phyloP scores from a whole-genome alignment of 2,888 invertebrate genomes.

The Mayetiola destructor region DNA sequence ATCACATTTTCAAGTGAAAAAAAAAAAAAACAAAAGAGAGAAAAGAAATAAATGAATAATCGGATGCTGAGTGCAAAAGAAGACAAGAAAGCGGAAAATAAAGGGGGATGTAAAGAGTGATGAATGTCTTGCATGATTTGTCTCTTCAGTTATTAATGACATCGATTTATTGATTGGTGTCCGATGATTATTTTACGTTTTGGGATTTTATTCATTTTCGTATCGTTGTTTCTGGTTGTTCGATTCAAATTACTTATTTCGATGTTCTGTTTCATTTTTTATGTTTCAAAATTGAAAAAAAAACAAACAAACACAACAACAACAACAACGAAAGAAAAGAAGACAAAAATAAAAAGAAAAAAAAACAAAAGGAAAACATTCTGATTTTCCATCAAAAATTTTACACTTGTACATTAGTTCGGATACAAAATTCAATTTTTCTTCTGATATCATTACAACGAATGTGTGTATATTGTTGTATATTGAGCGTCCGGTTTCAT shows the following conservation, averaged over 20 bases:
- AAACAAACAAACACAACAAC: too few species aligned
- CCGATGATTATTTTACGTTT: not conserved
- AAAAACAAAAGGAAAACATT: not conserved
- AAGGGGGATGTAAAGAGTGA: not conserved
- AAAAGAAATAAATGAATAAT: not conserved
- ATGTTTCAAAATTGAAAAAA: too few species aligned
- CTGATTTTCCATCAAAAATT: too few species aligned
- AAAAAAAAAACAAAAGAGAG: not conserved
- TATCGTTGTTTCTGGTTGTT: not conserved
- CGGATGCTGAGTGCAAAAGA: not conserved
- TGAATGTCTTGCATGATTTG: constrained; percentile 14
- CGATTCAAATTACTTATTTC: not conserved
- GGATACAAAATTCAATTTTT: too few species aligned
- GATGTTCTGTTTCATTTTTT: not conserved
- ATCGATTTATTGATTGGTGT: constrained; percentile 6
- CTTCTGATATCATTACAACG: too few species aligned
- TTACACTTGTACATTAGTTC: too few species aligned
- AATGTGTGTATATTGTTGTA: too few species aligned
- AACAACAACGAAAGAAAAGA: not conserved
- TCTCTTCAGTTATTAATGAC: constrained; percentile 13
- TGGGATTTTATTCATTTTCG: too few species aligned
- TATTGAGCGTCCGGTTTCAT: too few species aligned
- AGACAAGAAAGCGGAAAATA: not conserved
- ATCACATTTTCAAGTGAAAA: not conserved
- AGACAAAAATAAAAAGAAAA: not conserved